Base-by-base conservation (phyloP, 2,113 vertebrate genomes). In the Heterotilapia buettikoferi region DNA sequence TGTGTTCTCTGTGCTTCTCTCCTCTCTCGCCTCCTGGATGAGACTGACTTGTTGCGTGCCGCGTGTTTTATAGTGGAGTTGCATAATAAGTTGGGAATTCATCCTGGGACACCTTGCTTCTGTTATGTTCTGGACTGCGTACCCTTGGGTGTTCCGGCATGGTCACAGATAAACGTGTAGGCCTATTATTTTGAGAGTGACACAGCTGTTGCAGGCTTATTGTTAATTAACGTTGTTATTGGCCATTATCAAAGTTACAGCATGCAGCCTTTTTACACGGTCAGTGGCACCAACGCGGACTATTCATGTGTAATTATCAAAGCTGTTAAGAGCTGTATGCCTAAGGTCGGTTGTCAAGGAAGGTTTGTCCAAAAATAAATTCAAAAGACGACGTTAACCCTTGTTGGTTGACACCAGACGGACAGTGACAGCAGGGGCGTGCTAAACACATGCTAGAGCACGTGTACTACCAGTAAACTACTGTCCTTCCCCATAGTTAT, bases 341-440 rank as follows among this genome's bases (percentile, higher is more conserved):
- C 53, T 84, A 84, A 53, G 54, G 21, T 82, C 43, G 2, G 86
- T 92, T 89, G 93, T 90, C 86, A 89, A 50, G 90, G 73, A 91
- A 85, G 88, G 45, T 63, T 66, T 53, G 3, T 87, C 95, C 92
- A 95, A 94, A 95, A 96, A 96, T 96, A 96, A 93, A 80, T 91
- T 93, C 38, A 91, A 91, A 93, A 88, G 86, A 84, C 18, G 47
- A 50, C 31, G 80, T 88, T 93, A 88, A 91, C 90, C 66, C 88
- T 80, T 29, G 57, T 90, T 88, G 80, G 85, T 80, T 45, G 52
- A 63, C 54, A 43, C 14, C 71, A 89, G 92, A 93, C 68, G 11
- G 92, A 90, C 94, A 91, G 92, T 92, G 92, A 94, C 93, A 89
- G 92, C 90, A 63, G 86, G 89, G 71, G 61, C 47, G 40, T 79